Base-by-base conservation (phyloP, 2,888 invertebrate genomes). In the Ochropleura leucogaster region DNA sequence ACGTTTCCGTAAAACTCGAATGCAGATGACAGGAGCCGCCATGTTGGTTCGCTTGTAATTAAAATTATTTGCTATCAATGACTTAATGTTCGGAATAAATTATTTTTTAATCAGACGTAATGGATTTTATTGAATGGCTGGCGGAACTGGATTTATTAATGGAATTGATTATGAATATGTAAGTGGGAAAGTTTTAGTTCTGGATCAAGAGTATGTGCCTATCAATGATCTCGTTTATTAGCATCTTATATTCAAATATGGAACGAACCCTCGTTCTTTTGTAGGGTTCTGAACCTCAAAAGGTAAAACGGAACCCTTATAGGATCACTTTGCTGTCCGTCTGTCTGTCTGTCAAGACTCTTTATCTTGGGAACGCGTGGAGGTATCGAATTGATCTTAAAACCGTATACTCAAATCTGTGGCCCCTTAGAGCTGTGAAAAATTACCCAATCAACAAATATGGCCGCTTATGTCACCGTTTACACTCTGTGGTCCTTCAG, bases 1-100 rank as follows among this genome's bases (percentile, higher is more conserved):
- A 87, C 88, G 64, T 84, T 86, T 87, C 86, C 86, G 84, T 62
- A 72, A 69, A 72, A 65, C 67, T 55, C 73, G 63, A 85, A 47
- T 74, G 84, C 77, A 72, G 86, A 83, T 77, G 80, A 77, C 79
- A 83, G 84, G 44, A 20, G 74, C 84, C 74, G 78, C 79, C 74
- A 73, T 85, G 60, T 69, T 82, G 63, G 47, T 57, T 49, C 74
- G 63, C 65, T 59, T 66, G 68, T 77, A 79, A 83, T 83, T 83
- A 72, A 79, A 87, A 78, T 81, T 65, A 77, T 87, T 80, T 68
- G 74, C 68, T 77, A 80, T 83, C 80, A 64, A 73, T 76, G 68
- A 66, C 51, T 69, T 72, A 59, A 84, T 83, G 57, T 68, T 66
- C 7, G 47, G 71, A 51, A 74, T 81, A 74, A 76, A 77, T 82